phyloP scores from a whole-genome alignment of 1,140 invertebrate genomes.

The Drosophila repletoides region DNA sequence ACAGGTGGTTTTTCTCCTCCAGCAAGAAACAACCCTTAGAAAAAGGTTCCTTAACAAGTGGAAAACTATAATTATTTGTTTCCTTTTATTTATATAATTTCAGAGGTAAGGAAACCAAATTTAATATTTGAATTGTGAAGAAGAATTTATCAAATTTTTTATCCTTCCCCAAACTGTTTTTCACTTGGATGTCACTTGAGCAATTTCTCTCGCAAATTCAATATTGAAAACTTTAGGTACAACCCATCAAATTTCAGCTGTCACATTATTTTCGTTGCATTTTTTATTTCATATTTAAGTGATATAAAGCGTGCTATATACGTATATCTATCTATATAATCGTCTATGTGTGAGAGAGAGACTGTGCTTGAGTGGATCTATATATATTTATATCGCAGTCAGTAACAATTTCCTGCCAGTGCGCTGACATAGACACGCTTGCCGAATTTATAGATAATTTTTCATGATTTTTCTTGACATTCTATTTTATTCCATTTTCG shows the following conservation, averaged over 20 bases:
- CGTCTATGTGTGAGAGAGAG: not conserved
- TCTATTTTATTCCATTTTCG: constrained; percentile 18
- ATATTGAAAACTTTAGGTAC: constrained; percentile 2
- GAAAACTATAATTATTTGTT: too few species aligned
- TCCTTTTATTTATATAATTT: too few species aligned
- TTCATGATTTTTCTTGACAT: constrained; percentile 65
- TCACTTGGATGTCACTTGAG: too few species aligned
- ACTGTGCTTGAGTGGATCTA: constrained; percentile 1
- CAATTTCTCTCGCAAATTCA: not conserved
- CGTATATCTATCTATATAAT: not conserved
- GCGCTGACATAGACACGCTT: constrained; percentile 49
- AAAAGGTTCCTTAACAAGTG: too few species aligned
- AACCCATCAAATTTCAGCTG: constrained; percentile 16
- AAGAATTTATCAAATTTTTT: too few species aligned
- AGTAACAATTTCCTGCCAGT: constrained; percentile 65
- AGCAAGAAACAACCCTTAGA: constrained; percentile 7
- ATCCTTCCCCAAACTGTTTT: too few species aligned
- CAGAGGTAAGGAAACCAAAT: too few species aligned
- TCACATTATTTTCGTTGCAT: constrained; percentile 32
- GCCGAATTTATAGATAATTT: constrained; percentile 78
- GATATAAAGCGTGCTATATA: constrained; percentile 50
- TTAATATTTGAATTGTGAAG: too few species aligned
- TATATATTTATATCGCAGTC: constrained; percentile 70
- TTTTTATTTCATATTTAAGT: constrained; percentile 40
- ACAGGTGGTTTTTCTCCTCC: constrained; percentile 43